Base-by-base conservation (phyloP, 2,888 invertebrate species). In the Diadromus collaris region DNA sequence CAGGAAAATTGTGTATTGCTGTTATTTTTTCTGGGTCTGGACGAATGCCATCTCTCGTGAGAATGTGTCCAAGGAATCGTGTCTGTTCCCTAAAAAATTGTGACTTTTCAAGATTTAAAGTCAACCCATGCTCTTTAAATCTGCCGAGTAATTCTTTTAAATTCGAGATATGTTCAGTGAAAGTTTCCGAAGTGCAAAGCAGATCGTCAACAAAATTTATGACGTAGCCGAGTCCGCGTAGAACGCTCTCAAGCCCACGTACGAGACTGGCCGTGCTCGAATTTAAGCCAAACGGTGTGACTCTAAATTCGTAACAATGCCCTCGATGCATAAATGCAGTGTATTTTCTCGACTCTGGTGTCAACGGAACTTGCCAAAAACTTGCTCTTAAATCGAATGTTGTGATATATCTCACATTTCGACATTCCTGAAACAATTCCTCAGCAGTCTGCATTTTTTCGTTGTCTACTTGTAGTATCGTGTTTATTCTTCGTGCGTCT, bases 161-260 rank as follows among this genome's bases (percentile, higher is more conserved):
- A 16, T 68, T 16, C 9, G 4, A 4, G 2, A 68, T 16, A 16
- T 68, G 54, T 29, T 24, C 41, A 1, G 24, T 2, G 3, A 27
- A 38, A 1, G 21, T 27, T n/a, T 68, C 27, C 9, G 68, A 68
- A 1, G 41, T n/a, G 48, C 46, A 48, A 4, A 64, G 32, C 6
- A 64, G n/a, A 16, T 64, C 64, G 10, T 64, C 64, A 2, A 64
- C 64, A 32, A 64, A 64, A 21, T 64, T 48, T 5, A 64, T 48
- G 1, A 19, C 9, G 10, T 48, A 6, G 6, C n/a, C 9, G 2
- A 46, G 48, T n/a, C 34, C 48, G 9, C 4, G 0, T n/a, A 63
- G n/a, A 16, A 63, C 24, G 0, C 5, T 41, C 1, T 44, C 63
- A 3, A 63, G 29, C 2, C 29, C 63, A 16, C 24, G 21, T 2